Conservation (phyloP, 1,140 invertebrate species). For the Trichonephila inaurata region DNA sequence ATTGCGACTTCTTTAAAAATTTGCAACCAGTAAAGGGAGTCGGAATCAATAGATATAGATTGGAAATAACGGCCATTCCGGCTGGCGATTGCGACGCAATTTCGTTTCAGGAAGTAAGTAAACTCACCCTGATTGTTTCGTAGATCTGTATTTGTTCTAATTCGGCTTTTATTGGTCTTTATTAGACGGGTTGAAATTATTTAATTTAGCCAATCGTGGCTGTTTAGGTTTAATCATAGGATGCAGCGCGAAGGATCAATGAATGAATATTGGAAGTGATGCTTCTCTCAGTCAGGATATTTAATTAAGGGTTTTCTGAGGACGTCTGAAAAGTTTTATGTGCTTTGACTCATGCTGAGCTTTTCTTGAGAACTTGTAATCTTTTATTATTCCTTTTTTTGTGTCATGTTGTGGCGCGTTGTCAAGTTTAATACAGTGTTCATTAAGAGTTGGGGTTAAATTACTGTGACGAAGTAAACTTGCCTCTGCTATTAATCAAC, state of each 20-base stretch:
- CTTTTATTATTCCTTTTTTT: slow-evolving; percentile 8
- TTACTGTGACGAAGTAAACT: too few species aligned
- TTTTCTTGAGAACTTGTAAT: slow-evolving; percentile 67
- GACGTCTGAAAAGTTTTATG: slow-evolving; percentile 63
- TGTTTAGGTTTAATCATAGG: slow-evolving; percentile 76
- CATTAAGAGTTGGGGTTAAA: background rate
- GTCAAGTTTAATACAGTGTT: background rate
- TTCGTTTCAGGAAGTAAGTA: slow-evolving; percentile 69
- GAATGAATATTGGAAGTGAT: slow-evolving; percentile 73
- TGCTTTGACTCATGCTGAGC: slow-evolving; percentile 50
- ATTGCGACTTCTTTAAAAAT: slow-evolving; percentile 76
- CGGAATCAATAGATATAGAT: slow-evolving; percentile 61
- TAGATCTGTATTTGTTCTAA: slow-evolving; percentile 72
- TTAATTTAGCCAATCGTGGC: slow-evolving; percentile 76
- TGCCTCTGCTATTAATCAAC: background rate
- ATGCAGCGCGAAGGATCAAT: slow-evolving; percentile 70
- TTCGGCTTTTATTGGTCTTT: slow-evolving; percentile 75
- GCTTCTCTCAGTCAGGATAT: slow-evolving; percentile 58
- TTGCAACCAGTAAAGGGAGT: background rate
- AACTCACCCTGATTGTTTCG: slow-evolving; percentile 64
- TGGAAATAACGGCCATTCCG: slow-evolving; percentile 44
- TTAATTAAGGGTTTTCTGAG: slow-evolving; percentile 69
- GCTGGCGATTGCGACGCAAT: slow-evolving; percentile 6
- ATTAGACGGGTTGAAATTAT: slow-evolving; percentile 76
- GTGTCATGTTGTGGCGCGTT: background rate